Evolutionary conservation across 2,797 vertebrate genomes (phyloP).

Genomic region (Gymnopithys bicolor): DNA sequence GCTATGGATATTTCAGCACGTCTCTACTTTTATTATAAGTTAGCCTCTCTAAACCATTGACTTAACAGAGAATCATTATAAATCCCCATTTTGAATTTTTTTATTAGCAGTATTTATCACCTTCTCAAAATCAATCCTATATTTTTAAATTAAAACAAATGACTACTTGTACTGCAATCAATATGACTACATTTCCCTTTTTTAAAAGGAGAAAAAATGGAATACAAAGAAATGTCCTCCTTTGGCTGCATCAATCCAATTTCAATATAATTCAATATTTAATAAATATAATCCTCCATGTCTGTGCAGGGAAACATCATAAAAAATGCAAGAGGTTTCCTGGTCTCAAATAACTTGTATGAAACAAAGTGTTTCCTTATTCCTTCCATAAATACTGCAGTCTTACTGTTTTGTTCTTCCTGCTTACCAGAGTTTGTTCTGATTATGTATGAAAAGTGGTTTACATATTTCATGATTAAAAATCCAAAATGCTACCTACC

Average conservation of each 20-base stretch:
- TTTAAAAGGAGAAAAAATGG: conserved; percentile 62
- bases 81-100: conserved; percentile 70
- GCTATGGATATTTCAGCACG: conserved; percentile 30
- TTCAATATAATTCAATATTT: conserved; percentile 79
- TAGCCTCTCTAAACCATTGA: conserved; percentile 61
- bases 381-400: conserved; percentile 69
- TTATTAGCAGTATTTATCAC: conserved; percentile 80
- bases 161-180: conserved; percentile 70
- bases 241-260: conserved; percentile 73
- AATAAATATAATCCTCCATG: conserved; percentile 77
- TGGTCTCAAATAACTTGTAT: conserved; percentile 59
- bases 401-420: neutral
- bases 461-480: conserved; percentile 71
- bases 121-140: conserved; percentile 77
- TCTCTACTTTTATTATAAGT: conserved; percentile 53
- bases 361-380: conserved; percentile 65
- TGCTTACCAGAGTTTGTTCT: conserved; percentile 49
- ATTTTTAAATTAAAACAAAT: conserved; percentile 82
- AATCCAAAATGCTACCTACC: conserved; percentile 65
- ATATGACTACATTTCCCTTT: conserved; percentile 75
- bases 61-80: conserved; percentile 68
- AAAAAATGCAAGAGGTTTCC: conserved; percentile 75
- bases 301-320: conserved; percentile 72
- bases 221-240: conserved; percentile 72
- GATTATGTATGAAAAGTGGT: conserved; percentile 51